phyloP scores from a whole-genome alignment of 2,797 vertebrate genomes.

The Catharus ustulatus region DNA sequence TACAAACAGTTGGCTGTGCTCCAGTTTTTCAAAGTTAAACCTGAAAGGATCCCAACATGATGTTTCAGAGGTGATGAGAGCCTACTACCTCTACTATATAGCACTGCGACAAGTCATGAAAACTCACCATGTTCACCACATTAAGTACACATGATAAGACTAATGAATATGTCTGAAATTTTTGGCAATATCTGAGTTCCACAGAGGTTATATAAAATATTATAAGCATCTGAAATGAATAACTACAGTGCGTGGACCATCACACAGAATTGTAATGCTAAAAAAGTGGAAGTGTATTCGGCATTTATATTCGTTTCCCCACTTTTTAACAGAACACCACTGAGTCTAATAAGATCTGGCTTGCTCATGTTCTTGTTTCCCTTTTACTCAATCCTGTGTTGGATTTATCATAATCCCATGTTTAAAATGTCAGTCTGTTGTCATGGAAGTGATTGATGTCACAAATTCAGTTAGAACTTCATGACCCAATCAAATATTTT shows the following conservation, averaged over 20 bases:
- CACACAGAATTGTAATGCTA: background rate
- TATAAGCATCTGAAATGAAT: background rate
- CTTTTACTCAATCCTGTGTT: background rate
- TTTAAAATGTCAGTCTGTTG: background rate
- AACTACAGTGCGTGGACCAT: background rate
- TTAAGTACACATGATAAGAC: fast-evolving
- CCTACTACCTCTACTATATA: background rate
- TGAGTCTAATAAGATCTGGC: background rate
- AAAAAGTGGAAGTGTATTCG: background rate
- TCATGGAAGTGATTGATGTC: background rate
- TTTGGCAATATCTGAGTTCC: background rate
- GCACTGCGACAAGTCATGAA: background rate
- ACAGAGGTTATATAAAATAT: background rate
- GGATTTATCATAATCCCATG: background rate
- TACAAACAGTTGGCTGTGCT: background rate
- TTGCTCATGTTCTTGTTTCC: background rate
- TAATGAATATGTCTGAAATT: background rate
- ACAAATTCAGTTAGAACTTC: background rate
- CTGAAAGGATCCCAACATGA: background rate
- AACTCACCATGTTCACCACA: background rate
- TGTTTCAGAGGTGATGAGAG: background rate
- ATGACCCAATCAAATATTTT: background rate
- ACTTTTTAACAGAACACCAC: background rate
- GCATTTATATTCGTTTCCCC: background rate
- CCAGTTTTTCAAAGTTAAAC: background rate